Conservation (phyloP, 1,140 invertebrate species). For the Geopemphigus sp. region DNA sequence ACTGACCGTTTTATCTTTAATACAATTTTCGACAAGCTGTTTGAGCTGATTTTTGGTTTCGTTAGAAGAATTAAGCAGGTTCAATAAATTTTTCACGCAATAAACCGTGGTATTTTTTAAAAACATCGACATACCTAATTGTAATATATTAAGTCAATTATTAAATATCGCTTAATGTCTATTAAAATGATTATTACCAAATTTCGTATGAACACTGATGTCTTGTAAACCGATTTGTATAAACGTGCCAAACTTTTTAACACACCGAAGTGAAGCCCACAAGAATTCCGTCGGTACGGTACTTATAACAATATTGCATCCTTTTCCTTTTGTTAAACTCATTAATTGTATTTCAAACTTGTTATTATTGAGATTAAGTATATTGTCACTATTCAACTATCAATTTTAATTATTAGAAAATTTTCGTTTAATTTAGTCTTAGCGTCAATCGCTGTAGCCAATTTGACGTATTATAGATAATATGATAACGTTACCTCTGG, state of each 20-base stretch:
- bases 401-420: conserved; percentile 7
- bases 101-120: conserved; percentile 22
- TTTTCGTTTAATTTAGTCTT: not conserved
- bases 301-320: conserved; percentile 47
- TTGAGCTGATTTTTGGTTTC: conserved; percentile 39
- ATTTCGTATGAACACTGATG: conserved; percentile 3
- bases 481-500: conserved; percentile 10
- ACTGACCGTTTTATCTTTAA: not conserved
- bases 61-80: not conserved
- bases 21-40: conserved; percentile 31
- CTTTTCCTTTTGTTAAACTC: conserved; percentile 46
- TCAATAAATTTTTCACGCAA: not conserved
- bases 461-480: no score
- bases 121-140: conserved; percentile 36
- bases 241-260: conserved; percentile 42
- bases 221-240: conserved; percentile 35
- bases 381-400: conserved; percentile 15
- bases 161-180: not conserved
- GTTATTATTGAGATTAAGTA: conserved; percentile 31
- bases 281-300: conserved; percentile 34
- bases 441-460: not conserved
- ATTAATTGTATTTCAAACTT: conserved; percentile 50
- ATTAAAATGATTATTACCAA: conserved; percentile 31
- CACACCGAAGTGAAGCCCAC: conserved; percentile 39
- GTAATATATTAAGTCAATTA: conserved; percentile 12